Evolutionary conservation across 2,888 invertebrate species (phyloP).

Genomic region (Nasonovia ribisnigri): DNA sequence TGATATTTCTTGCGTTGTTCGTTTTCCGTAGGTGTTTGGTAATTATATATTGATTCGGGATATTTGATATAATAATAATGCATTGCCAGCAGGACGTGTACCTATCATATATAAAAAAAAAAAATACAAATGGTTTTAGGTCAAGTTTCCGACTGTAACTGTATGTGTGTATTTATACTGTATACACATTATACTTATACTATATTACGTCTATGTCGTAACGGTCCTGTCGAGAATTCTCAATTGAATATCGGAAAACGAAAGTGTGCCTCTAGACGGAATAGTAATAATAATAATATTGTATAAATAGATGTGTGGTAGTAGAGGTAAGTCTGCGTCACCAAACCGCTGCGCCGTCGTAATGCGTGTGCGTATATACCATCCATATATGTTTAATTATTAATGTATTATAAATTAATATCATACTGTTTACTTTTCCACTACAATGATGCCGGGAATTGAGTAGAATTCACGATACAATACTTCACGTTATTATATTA

Average conservation of each 20-base stretch:
- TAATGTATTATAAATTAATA: not conserved
- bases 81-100: constrained; percentile 46
- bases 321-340: not conserved
- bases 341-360: not conserved
- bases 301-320: not conserved
- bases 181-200: constrained; percentile 29
- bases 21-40: constrained; percentile 42
- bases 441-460: not conserved
- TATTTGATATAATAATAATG: constrained; percentile 9
- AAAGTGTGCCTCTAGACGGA: constrained; percentile 56
- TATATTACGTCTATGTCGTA: constrained; percentile 54
- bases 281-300: not conserved
- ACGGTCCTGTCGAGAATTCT: constrained; percentile 61
- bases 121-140: constrained; percentile 53
- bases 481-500: not conserved
- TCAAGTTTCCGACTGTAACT: constrained; percentile 53
- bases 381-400: not conserved
- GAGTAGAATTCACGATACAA: not conserved
- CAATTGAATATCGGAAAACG: constrained; percentile 64
- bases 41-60: constrained; percentile 43
- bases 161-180: not conserved
- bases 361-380: not conserved
- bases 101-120: constrained; percentile 18
- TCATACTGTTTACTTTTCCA: not conserved
- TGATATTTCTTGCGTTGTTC: not conserved